Base-by-base conservation (phyloP, 2,888 invertebrate genomes). In the Reticulitermes lucifugus region DNA sequence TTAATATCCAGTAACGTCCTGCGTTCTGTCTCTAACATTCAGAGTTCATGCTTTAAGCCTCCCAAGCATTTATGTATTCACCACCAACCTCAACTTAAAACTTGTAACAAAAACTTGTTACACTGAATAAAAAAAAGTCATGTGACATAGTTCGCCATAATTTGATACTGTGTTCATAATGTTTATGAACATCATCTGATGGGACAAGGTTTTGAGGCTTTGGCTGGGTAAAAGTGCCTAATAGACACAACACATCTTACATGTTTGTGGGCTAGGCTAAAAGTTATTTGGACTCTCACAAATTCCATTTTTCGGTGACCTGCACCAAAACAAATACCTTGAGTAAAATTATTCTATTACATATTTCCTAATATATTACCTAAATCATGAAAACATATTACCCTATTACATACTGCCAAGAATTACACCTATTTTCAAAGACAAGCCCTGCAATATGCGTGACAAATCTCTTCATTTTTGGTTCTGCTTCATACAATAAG, bases 271-370 rank as follows among this genome's bases (percentile, higher is more conserved):
- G 55, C 55, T 70, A 83, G 83, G 70, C 85, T 85, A 85, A 73
- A 83, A 85, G 83, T 85, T 85, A 85, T 79, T 83, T 55, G 80
- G 80, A 84, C 85, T 82, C 79, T 65, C 41, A 46, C 29, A 79
- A 83, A 83, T 59, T 77, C 65, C 75, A 85, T 60, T 83, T 84
- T 70, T 86, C 75, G 85, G 85, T 86, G 85, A 46, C 85, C 85
- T 79, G 85, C 85, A 86, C 85, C 85, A 86, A 86, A 86, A 77
- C 71, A 84, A 86, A 85, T 83, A 81, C 79, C 79, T 79, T 55
- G 51, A 83, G 59, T 84, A 84, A 86, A 83, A 59, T 84, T 81
- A 81, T 80, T 80, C 73, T 84, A 84, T 55, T 55, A 79, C 73
- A 84, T 43, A 84, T 80, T 51, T 70, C 43, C 79, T 60, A 84